Evolutionary conservation across 2,797 vertebrate species (phyloP).

Genomic region (Thamnophis elegans): DNA sequence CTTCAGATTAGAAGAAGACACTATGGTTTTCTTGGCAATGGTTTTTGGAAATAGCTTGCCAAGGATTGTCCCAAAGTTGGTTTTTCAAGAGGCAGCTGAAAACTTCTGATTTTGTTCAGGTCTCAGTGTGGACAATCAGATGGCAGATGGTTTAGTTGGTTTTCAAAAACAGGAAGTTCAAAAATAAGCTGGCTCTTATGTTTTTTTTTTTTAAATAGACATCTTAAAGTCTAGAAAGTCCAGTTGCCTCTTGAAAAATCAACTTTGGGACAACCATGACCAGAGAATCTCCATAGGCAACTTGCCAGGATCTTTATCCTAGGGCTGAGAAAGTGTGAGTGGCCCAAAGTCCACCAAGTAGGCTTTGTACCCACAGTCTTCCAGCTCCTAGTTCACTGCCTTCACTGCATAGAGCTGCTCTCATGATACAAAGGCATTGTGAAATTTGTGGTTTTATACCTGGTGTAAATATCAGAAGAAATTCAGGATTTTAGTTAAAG

Average conservation of each 20-base stretch:
- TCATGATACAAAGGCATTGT: background rate
- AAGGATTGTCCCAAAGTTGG: too few relatives aligned
- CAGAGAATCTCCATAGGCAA: too few relatives aligned
- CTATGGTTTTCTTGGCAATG: background rate
- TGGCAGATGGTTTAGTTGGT: background rate
- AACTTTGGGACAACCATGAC: too few relatives aligned
- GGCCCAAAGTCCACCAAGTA: background rate
- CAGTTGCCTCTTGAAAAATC: too few relatives aligned
- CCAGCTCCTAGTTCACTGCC: background rate
- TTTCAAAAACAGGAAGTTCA: slow-evolving; percentile 23
- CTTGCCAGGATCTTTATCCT: background rate
- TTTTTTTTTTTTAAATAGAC: background rate
- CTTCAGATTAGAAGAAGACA: background rate
- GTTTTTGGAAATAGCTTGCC: background rate
- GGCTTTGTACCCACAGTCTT: background rate
- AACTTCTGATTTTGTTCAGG: too few relatives aligned
- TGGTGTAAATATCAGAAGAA: background rate
- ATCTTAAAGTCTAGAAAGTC: too few relatives aligned
- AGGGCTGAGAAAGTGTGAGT: background rate
- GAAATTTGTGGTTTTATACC: background rate
- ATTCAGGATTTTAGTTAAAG: background rate
- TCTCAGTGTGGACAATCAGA: too few relatives aligned
- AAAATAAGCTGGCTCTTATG: background rate
- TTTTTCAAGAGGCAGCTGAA: too few relatives aligned
- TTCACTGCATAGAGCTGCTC: background rate